Conservation (phyloP, 1,140 invertebrate species). For the Nasonia vitripennis region DNA sequence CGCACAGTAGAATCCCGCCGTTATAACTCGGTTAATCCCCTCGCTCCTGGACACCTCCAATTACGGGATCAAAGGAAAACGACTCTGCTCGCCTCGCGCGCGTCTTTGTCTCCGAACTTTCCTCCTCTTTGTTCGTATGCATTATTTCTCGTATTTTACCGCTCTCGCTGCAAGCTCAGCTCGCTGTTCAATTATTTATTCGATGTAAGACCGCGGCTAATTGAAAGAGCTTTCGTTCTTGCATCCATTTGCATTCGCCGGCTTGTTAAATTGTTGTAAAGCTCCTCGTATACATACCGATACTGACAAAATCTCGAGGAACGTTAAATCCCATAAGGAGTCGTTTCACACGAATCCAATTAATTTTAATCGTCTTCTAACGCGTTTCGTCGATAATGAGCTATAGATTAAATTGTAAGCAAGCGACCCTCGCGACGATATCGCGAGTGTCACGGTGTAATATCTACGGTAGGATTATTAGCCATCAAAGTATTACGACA, state of each 20-base stretch:
- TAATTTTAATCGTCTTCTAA: not conserved
- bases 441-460: not conserved
- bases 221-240: not conserved
- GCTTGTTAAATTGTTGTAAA: not conserved
- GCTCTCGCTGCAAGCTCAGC: not conserved
- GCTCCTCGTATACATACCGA: too few relatives aligned
- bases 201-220: too few relatives aligned
- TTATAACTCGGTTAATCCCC: conserved; percentile 42
- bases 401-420: not conserved
- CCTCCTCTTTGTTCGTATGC: not conserved
- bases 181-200: conserved; percentile 6
- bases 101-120: conserved; percentile 23
- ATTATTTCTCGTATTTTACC: not conserved
- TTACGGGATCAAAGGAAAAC: conserved; percentile 46
- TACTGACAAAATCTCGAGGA: too few relatives aligned
- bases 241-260: not conserved
- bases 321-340: too few relatives aligned
- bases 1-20: not conserved
- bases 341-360: not conserved
- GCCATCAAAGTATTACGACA: not conserved
- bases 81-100: not conserved
- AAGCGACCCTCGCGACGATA: not conserved
- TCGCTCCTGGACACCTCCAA: conserved; percentile 40
- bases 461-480: not conserved
- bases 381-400: too few relatives aligned